Percentiles rank a stretch among this genome's conserved stretches.
Evolutionary conservation across 2,888 invertebrate genomes (phyloP).

Genomic region (Colletes collaris): DNA sequence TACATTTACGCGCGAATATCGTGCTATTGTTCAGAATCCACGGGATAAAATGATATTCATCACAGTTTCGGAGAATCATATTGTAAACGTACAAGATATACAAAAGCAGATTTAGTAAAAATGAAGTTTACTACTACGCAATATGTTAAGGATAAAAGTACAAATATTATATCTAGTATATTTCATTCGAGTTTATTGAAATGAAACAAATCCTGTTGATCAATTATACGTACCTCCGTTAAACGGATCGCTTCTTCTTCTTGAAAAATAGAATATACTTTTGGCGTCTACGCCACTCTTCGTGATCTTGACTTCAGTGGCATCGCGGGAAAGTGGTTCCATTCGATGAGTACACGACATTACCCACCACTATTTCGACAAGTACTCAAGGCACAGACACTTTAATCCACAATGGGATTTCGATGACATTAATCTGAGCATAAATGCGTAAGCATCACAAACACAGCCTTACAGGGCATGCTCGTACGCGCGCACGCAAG

Average conservation of each 20-base stretch:
- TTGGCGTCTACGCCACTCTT: neutral
- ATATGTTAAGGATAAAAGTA: neutral
- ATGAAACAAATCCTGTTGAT: neutral
- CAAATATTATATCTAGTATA: neutral
- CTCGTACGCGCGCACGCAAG: conserved; percentile 8
- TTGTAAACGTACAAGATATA: neutral
- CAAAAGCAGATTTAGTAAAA: too few relatives aligned
- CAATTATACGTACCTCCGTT: conserved; percentile 6
- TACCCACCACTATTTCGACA: conserved; percentile 3
- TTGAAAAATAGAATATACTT: neutral
- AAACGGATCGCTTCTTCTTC: neutral
- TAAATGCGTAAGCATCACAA: conserved; percentile 1
- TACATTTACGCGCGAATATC: too few relatives aligned
- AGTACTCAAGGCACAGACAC: neutral
- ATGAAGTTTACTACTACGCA: neutral
- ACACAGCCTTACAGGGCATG: neutral
- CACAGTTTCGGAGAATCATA: too few relatives aligned
- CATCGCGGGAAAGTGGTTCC: conserved; percentile 2
- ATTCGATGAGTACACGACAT: neutral
- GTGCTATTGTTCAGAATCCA: too few relatives aligned
- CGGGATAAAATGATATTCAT: too few relatives aligned
- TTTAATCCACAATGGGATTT: neutral
- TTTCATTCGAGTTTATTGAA: neutral
- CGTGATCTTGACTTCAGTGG: neutral
- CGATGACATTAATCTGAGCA: neutral